Base-by-base conservation (phyloP, 2,113 vertebrate species). In the Theristicus caerulescens region DNA sequence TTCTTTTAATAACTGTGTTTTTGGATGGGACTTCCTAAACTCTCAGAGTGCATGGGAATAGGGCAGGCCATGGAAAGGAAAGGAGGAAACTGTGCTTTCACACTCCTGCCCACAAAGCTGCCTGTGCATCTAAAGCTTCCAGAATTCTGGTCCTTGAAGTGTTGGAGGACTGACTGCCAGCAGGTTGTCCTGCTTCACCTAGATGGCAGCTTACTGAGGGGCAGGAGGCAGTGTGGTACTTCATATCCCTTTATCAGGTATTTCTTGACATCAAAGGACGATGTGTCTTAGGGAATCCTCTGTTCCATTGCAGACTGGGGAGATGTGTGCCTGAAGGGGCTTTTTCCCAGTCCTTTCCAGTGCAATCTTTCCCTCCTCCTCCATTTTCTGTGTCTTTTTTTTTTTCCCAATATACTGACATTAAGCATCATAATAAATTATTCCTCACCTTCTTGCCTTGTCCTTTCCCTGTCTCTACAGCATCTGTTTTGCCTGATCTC, bases 21-120 rank as follows among this genome's bases (percentile, higher is more conserved):
- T 85, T 93, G 84, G n/a, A 82, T 94, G 57, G 72, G 70, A 52
- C 57, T 76, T 82, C 52, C 52, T 72, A 36, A 94, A 67, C 36
- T 72, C 34, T 82, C 47, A 26, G 73, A 85, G 57, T 7, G 4
- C 19, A 2, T 65, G 89, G 69, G 36, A 94, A 36, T 72, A 46
- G 29, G 40, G 42, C 38, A 93, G 47, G 65, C 78, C 34, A 4
- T 57, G 49, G 71, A 69, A 90, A 49, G n/a, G 62, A 92, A 88
- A 64, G 52, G 47, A 91, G 89, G 86, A 97, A 91, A n/a, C 65
- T 72, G 42, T 94, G 93, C 89, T 93, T 97, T 96, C 70, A 72
- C 70, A 22, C 57, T 93, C 52, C 25, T 61, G 34, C 78, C 65
- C 0, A 0, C 69, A 89, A 76, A 93, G 73, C 54, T 90, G 81